Conservation (phyloP, 1,140 invertebrate genomes). For the Hyles vespertilio region DNA sequence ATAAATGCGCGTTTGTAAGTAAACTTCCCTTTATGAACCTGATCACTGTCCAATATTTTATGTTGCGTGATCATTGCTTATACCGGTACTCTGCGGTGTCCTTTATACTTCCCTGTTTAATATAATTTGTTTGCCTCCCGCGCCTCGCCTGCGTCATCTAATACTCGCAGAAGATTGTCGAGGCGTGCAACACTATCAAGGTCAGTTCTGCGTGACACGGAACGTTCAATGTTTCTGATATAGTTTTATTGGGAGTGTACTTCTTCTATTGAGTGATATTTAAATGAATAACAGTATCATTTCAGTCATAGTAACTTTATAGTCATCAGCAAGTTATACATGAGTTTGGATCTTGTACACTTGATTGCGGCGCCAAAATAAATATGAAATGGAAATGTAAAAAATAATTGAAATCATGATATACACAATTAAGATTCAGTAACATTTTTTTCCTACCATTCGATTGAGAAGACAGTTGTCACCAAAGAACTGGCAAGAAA, state of each 20-base stretch:
- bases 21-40: neutral
- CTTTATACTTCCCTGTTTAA: conserved; percentile 35
- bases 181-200: conserved; percentile 93
- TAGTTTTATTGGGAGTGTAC: conserved; percentile 13
- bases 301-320: too few species aligned
- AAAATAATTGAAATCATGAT: too few species aligned
- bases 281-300: neutral
- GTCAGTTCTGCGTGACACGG: conserved; percentile 77
- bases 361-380: too few species aligned
- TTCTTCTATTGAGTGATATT: neutral
- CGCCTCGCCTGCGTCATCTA: conserved; percentile 46
- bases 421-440: too few species aligned
- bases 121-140: conserved; percentile 64
- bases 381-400: too few species aligned
- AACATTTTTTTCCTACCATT: too few species aligned
- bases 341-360: too few species aligned
- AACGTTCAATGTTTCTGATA: conserved; percentile 15
- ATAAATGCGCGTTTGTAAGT: neutral
- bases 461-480: too few species aligned
- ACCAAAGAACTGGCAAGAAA: too few species aligned
- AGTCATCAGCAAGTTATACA: too few species aligned
- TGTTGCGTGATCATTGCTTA: neutral
- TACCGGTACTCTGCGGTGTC: neutral
- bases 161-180: conserved; percentile 89
- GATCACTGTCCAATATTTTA: neutral